Percentiles rank a stretch among this genome's conserved stretches.
These are phyloP conservation scores for Prunella strophiata DNA, from an alignment of 2,797 vertebrate genomes.

Conservation along the genomic window DNA sequence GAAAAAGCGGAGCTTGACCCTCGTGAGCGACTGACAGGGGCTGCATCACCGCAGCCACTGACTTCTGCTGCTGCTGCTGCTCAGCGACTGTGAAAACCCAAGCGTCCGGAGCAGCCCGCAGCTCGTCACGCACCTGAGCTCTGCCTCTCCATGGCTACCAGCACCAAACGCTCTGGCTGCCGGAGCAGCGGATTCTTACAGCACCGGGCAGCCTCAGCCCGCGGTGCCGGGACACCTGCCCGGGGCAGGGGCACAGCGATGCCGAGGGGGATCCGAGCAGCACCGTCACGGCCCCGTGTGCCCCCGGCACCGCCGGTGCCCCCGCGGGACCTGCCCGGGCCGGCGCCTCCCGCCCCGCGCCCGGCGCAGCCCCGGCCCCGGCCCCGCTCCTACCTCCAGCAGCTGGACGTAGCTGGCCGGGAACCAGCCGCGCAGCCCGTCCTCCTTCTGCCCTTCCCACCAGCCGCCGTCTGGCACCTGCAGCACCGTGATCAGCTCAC, in stretches of 20 bases:
- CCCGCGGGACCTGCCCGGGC: background rate
- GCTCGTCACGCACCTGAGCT: background rate
- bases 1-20: background rate
- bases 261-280: background rate
- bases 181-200: background rate
- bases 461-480: conserved; percentile 92
- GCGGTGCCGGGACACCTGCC: background rate
- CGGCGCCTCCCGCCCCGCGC: background rate
- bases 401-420: conserved; percentile 95
- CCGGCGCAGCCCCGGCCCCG: background rate
- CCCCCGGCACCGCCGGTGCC: background rate
- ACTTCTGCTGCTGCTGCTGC: background rate
- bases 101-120: background rate
- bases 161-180: background rate
- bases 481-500: conserved; percentile 87
- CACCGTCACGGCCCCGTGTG: background rate
- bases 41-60: background rate
- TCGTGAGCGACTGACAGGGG: background rate
- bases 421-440: conserved; percentile 92
- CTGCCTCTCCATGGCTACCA: background rate
- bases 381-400: conserved; percentile 84
- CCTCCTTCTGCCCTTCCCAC: conserved; percentile 97
- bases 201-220: background rate
- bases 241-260: background rate
- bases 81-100: background rate